Evolutionary conservation across 2,888 invertebrate species (phyloP), one percentile per base, ranked within the genome.

Genomic region (Listrodromus nycthemerus): DNA sequence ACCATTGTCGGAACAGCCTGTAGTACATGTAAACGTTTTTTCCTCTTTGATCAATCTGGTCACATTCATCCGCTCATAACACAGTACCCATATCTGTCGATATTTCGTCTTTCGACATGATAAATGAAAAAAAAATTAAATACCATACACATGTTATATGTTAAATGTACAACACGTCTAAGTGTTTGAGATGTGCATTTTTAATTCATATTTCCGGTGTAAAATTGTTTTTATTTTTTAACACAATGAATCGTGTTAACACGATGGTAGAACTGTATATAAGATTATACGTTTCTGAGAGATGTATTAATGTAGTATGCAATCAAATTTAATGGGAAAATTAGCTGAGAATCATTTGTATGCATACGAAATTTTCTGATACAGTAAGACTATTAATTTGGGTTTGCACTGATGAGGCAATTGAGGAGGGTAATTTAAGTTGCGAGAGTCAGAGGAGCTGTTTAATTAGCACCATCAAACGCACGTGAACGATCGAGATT

Each of bases 11-110:
- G 7, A 24, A 58, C 4, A 6, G 61, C 27, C 16, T 5, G 27
- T 45, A 45, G 24, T 71, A 41, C 37, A 10, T 37, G n/a, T 19
- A 21, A 37, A 33, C 37, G 4, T 37, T 65, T 65, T 65, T 65
- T 37, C 19, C 10, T 33, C 16, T 33, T n/a, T 8, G n/a, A 19
- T 16, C 33, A 37, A 21, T 21, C 13, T 30, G 48, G 30, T 21
- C 19, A 10, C n/a, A n/a, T 45, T 45, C 45, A 27, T 61, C 61
- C 4, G 27, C 27, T 4, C 6, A 16, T 61, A n/a, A 61, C 5
- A 16, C 58, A 58, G 27, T 30, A 16, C 1, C 27, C 6, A 61
- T 7, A n/a, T 16, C 6, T 16, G 16, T 30, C 30, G n/a, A 6
- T n/a, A 16, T 27, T 61, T 13, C 27, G 0, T n/a, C 30, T 52